Evolutionary conservation across 2,797 vertebrate species (phyloP).

Genomic region (Cossypha caffra): DNA sequence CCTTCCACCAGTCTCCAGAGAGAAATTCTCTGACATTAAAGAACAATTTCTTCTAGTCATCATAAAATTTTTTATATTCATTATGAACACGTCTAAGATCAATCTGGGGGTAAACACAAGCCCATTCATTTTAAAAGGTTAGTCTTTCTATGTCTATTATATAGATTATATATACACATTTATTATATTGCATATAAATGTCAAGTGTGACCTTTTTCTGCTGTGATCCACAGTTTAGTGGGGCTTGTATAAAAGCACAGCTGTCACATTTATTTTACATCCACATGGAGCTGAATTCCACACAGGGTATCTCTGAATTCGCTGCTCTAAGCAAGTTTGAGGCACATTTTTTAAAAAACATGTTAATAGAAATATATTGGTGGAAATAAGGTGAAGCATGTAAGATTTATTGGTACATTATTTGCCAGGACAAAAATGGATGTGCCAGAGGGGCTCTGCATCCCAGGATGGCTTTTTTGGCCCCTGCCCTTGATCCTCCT

Average conservation of each 20-base stretch:
- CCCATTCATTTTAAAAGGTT: background rate
- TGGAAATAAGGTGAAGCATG: background rate
- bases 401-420: background rate
- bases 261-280: background rate
- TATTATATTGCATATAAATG: background rate
- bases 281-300: background rate
- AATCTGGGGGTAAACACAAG: background rate
- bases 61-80: background rate
- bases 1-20: background rate
- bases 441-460: background rate
- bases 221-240: background rate
- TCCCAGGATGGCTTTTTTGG: fast-evolving
- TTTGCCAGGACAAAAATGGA: background rate
- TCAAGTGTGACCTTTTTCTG: background rate
- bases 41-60: background rate
- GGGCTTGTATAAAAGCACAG: background rate
- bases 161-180: background rate
- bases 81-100: background rate
- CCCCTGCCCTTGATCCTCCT: background rate
- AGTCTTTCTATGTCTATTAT: background rate
- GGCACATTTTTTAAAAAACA: background rate
- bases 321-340: background rate
- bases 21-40: background rate
- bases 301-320: background rate
- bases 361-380: fast-evolving